phyloP scores from a whole-genome alignment of 2,888 invertebrate species.

The Mimumesa dahlbomi region DNA sequence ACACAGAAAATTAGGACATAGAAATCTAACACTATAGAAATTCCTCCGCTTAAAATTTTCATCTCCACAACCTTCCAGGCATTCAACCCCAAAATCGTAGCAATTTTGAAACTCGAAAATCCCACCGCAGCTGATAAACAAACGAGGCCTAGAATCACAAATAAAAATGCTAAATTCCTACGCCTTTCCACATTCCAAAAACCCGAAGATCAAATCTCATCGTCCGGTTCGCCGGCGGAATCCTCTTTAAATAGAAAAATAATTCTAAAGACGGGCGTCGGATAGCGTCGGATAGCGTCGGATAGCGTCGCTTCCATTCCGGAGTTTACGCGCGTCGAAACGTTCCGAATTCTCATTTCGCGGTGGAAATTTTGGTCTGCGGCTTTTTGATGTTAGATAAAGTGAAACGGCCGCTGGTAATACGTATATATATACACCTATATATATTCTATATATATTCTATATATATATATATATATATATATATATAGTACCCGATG shows the following conservation, averaged over 20 bases:
- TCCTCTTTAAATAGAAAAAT: slow-evolving; percentile 12
- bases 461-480: slow-evolving; percentile 5
- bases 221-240: too few species aligned
- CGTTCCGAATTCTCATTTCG: slow-evolving; percentile 46
- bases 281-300: not conserved
- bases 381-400: slow-evolving; percentile 47
- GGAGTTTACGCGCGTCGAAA: not conserved
- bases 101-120: too few species aligned
- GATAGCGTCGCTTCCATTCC: not conserved
- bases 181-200: too few species aligned
- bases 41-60: too few species aligned
- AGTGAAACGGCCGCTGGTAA: slow-evolving; percentile 32
- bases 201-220: too few species aligned
- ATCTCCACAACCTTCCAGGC: too few species aligned
- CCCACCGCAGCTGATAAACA: too few species aligned
- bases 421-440: slow-evolving; percentile 7
- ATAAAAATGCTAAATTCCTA: too few species aligned
- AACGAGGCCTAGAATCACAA: too few species aligned
- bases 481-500: not conserved
- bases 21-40: too few species aligned
- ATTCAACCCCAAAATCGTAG: too few species aligned
- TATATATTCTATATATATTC: not conserved
- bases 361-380: slow-evolving; percentile 35
- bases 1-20: too few species aligned
- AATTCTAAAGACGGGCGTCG: not conserved